These are phyloP conservation scores for Poecilia picta DNA, from an alignment of 2,797 vertebrate species.

Conservation along the genomic window DNA sequence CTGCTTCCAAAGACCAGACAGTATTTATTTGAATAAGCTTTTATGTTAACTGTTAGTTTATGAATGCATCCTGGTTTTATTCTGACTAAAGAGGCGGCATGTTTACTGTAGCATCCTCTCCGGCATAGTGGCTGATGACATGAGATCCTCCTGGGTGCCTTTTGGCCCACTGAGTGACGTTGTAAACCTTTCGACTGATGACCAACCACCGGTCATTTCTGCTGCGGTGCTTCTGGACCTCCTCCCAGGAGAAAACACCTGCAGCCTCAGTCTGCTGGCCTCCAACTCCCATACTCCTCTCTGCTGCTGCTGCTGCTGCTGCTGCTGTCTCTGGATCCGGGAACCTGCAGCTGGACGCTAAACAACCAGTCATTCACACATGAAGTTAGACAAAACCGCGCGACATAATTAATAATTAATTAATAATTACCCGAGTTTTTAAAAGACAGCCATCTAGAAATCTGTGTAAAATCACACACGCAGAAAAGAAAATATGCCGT, in stretches of 20 bases:
- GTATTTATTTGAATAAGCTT: neutral
- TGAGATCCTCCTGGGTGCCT: conserved; percentile 84
- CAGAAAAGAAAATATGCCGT: neutral
- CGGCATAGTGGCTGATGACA: conserved; percentile 86
- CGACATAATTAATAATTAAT: neutral
- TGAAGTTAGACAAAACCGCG: neutral
- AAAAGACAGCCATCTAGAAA: neutral
- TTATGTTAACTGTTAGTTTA: neutral
- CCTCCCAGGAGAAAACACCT: conserved; percentile 86
- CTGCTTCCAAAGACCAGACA: no score
- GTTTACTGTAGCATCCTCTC: conserved; percentile 92
- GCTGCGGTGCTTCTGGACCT: conserved; percentile 83
- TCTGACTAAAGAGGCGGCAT: neutral
- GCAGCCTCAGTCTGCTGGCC: conserved; percentile 54
- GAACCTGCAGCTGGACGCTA: conserved; percentile 7
- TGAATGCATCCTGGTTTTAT: neutral
- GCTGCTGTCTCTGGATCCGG: conserved; percentile 12
- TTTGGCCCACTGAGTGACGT: conserved; percentile 85
- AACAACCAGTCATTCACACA: conserved; percentile 20
- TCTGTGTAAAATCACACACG: neutral
- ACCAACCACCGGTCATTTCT: conserved; percentile 89
- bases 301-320: conserved; percentile 21
- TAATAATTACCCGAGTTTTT: neutral
- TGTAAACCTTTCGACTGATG: conserved; percentile 89
- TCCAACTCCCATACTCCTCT: conserved; percentile 60